A percentile compares a stretch with the other conserved stretches of the same genome.
Conservation (phyloP, 2,797 vertebrate species). For the Darevskia mixta region DNA sequence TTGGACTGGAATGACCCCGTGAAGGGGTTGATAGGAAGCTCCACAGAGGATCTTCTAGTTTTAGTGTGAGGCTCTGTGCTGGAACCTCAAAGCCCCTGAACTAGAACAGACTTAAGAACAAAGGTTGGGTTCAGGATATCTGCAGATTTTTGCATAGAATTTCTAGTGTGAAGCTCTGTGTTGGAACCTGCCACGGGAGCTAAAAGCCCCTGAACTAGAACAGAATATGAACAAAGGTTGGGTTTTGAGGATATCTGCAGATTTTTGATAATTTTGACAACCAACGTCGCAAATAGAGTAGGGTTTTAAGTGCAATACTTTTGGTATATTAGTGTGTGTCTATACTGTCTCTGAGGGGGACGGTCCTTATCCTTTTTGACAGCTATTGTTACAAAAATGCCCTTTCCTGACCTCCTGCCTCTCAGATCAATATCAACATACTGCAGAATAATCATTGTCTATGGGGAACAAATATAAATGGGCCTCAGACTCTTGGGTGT, state of each 20-base stretch:
- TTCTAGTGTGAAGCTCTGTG: background rate
- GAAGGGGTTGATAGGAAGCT: too few relatives aligned
- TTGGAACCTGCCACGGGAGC: background rate
- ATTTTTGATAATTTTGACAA: too few relatives aligned
- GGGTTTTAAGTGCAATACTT: background rate
- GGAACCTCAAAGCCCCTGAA: background rate
- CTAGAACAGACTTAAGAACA: too few relatives aligned
- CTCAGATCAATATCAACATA: background rate
- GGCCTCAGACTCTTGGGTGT: background rate
- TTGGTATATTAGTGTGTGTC: background rate
- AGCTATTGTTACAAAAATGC: background rate
- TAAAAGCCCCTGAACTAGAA: too few relatives aligned
- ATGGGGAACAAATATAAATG: rapidly evolving
- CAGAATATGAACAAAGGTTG: too few relatives aligned
- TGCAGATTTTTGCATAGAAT: background rate
- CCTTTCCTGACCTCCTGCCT: background rate
- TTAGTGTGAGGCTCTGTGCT: background rate
- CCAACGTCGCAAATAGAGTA: too few relatives aligned
- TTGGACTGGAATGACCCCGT: too few relatives aligned
- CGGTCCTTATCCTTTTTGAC: background rate
- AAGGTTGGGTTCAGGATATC: too few relatives aligned
- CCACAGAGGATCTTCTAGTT: background rate
- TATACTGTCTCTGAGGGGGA: background rate
- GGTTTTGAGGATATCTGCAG: too few relatives aligned
- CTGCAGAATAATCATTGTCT: background rate